Evolutionary conservation across 2,797 vertebrate genomes (phyloP), one percentile per base, ranked within the genome.

Genomic region (Clarias platycephalus): DNA sequence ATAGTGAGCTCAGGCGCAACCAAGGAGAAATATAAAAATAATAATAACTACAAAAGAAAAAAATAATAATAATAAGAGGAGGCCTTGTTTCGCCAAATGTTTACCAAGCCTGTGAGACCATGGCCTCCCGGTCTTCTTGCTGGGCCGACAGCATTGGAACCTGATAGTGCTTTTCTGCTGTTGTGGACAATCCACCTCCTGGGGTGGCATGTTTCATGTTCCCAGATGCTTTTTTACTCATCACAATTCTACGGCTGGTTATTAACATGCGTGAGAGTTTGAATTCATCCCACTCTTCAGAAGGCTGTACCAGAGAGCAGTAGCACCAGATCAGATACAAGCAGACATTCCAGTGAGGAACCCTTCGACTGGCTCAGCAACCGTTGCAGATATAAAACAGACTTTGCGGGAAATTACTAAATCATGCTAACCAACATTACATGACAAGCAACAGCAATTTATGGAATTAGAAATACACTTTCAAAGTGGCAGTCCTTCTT

Each of bases 361-460:
- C 63, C 79, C 63, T 31, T 28, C 24, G 26, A 31, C 10, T 7
- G 28, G 18, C 26, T 67, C 63, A 68, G 9, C 57, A 26, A 68
- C 4, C 0, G 20, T 2, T 34, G 26, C 49, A 68, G 18, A 68
- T 16, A 68, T 8, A 13, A 81, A 68, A 67, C 28, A 68, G 64
- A 81, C 70, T 68, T 67, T 37, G 10, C 13, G 3, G 63, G 53
- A 81, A 70, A 70, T 81, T 12, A 67, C 44, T 81, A 57, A 67
- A 81, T 20, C 20, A 31, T 55, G 62, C 10, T 53, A 55, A 67
- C n/a, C 10, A 24, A 31, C 2, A 16, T 57, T 15, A 37, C 49
- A 34, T 53, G 49, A 53, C 44, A 15, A 16, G 44, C 26, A 34
- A 34, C 77, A 44, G 77, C 6, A 24, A 44, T 44, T 64, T 15